Evolutionary conservation across 2,797 vertebrate species (phyloP), one percentile per base, ranked within the genome.

Genomic region (Thamnophis elegans): DNA sequence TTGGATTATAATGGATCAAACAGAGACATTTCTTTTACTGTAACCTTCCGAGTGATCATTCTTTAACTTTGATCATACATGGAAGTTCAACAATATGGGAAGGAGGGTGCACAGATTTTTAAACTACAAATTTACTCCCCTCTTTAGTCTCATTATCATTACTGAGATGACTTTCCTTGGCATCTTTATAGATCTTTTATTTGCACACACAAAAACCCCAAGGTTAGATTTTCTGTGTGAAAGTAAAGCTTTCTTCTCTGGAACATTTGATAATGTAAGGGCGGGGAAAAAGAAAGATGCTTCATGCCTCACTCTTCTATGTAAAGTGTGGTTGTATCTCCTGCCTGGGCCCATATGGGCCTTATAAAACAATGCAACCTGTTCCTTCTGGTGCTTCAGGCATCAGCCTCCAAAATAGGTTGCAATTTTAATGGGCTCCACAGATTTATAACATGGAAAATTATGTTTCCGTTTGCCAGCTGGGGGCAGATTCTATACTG

Each of bases 401-500:
- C 11, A 36, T 42, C 87, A 32, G 56, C 92, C 92, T 91, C 87
- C 55, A 89, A 93, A 55, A 28, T 89, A 94, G 85, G 68, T 87
- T 93, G 56, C 1, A 56, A 11, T 78, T 93, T 95, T 89, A 94
- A 94, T 88, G 56, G 92, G 90, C 62, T 89, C 60, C 0, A 8
- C 42, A 89, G 56, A 73, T 87, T 82, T 25, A 28, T 16, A 22
- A 68, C 54, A 20, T 2, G 89, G 28, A 89, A 92, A 92, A 88
- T 86, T 59, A 47, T 87, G 56, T 55, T 78, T 89, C 60, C 0
- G 28, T 88, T 87, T 53, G 89, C 85, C 87, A 94, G 86, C 87
- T 93, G 60, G 88, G 85, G 93, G 85, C 65, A 92, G 92, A 94
- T 92, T 90, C 25, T 95, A 92, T 95, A 95, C 93, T 97, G 96